A percentile compares a stretch with the other conserved stretches of the same genome.
Conservation (phyloP, 2,113 vertebrate species). For the Solenodon paradoxus region DNA sequence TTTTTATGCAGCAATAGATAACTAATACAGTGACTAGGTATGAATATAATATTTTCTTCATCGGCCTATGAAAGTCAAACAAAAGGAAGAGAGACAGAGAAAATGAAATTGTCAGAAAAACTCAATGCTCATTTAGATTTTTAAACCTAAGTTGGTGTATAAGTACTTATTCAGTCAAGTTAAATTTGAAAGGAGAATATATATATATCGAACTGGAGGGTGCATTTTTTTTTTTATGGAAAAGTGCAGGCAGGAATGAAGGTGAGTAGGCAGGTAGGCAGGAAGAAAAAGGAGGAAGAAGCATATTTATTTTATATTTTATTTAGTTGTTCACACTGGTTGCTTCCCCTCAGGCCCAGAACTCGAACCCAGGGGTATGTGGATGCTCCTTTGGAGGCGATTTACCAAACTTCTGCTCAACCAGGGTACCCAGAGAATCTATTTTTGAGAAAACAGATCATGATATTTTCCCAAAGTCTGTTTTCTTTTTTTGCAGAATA, state of each 20-base stretch:
- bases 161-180: not conserved
- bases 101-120: not conserved
- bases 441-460: slow-evolving; percentile 27
- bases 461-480: not conserved
- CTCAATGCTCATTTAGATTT: not conserved
- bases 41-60: not conserved
- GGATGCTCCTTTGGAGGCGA: no score
- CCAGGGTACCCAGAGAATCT: no score
- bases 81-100: slow-evolving; percentile 3
- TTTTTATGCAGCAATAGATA: slow-evolving; percentile 31
- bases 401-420: no score
- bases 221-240: no score
- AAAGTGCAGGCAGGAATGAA: no score
- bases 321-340: no score
- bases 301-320: no score
- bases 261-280: no score
- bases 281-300: no score
- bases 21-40: not conserved
- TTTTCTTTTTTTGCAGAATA: not conserved
- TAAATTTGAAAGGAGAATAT: slow-evolving; percentile 28
- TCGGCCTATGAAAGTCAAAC: not conserved
- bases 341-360: no score
- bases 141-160: not conserved
- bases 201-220: not conserved
- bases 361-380: no score